Evolutionary conservation across 2,888 invertebrate species (phyloP).

Genomic region (Hoplodrina blanda): DNA sequence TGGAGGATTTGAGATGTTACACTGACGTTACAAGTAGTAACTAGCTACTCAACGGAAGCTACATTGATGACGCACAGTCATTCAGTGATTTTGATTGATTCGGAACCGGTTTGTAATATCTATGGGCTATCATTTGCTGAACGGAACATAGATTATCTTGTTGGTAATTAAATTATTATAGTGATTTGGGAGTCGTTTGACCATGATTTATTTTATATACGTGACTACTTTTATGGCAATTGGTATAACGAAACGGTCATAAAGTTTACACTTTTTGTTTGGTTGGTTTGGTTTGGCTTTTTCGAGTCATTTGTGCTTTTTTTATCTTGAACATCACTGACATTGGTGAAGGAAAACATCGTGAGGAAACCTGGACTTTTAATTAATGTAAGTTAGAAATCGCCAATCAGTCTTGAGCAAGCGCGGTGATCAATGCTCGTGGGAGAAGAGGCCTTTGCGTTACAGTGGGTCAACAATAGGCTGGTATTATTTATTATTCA

Average conservation of each 20-base stretch:
- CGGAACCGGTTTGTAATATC: slow-evolving; percentile 41
- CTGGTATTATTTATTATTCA: no score
- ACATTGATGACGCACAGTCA: slow-evolving; percentile 48
- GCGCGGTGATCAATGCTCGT: no score
- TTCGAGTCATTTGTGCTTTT: no score
- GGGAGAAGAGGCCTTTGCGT: no score
- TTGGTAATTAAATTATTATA: slow-evolving; percentile 43
- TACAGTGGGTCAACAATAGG: no score
- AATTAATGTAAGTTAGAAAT: no score
- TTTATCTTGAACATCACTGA: no score
- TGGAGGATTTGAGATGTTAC: slow-evolving; percentile 31
- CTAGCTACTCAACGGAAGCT: slow-evolving; percentile 51
- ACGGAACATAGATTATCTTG: slow-evolving; percentile 14
- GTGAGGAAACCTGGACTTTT: no score
- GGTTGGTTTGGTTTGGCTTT: not conserved
- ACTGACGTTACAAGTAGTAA: slow-evolving; percentile 31
- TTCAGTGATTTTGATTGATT: slow-evolving; percentile 54
- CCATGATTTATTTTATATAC: slow-evolving; percentile 18
- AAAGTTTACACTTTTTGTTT: slow-evolving; percentile 3
- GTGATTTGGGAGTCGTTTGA: slow-evolving; percentile 18
- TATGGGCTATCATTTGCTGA: slow-evolving; percentile 36
- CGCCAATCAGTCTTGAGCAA: no score
- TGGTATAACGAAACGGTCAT: slow-evolving; percentile 8
- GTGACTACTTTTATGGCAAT: not conserved
- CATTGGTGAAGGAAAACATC: no score